Conservation (phyloP, 2,888 invertebrate genomes). For the Exocentrus adspersus region DNA sequence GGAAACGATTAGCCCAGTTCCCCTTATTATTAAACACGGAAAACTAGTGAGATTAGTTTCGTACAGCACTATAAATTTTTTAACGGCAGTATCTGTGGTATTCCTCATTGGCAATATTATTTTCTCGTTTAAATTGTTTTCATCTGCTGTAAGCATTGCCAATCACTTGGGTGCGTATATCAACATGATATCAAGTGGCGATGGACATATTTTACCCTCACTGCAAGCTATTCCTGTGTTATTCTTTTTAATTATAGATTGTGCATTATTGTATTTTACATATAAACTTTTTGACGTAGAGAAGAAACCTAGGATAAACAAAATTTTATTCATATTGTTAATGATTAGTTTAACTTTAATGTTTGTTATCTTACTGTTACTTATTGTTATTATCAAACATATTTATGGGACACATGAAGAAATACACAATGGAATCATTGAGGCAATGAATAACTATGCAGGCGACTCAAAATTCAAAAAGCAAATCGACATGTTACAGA, state of each 20-base stretch:
- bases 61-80: constrained; percentile 49
- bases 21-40: constrained; percentile 48
- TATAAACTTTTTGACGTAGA: constrained; percentile 49
- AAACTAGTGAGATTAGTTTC: constrained; percentile 51
- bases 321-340: constrained; percentile 48
- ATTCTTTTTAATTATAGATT: constrained; percentile 50
- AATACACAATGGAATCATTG: constrained; percentile 66
- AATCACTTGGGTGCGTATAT: constrained; percentile 57
- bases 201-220: constrained; percentile 54
- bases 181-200: constrained; percentile 57
- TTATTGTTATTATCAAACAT: constrained; percentile 52
- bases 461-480: constrained; percentile 67
- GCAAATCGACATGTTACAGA: constrained; percentile 70
- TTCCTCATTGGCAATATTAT: constrained; percentile 45
- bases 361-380: constrained; percentile 44
- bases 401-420: constrained; percentile 50
- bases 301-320: constrained; percentile 45
- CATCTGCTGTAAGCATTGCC: constrained; percentile 50
- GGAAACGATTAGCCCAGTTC: neutral
- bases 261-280: constrained; percentile 45
- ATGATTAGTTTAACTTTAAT: constrained; percentile 42
- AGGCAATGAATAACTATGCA: constrained; percentile 69
- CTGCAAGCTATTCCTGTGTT: constrained; percentile 50
- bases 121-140: constrained; percentile 51
- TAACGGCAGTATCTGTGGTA: constrained; percentile 42